Conservation (phyloP, 2,797 vertebrate genomes). For the Alcedo quadribrachys region DNA sequence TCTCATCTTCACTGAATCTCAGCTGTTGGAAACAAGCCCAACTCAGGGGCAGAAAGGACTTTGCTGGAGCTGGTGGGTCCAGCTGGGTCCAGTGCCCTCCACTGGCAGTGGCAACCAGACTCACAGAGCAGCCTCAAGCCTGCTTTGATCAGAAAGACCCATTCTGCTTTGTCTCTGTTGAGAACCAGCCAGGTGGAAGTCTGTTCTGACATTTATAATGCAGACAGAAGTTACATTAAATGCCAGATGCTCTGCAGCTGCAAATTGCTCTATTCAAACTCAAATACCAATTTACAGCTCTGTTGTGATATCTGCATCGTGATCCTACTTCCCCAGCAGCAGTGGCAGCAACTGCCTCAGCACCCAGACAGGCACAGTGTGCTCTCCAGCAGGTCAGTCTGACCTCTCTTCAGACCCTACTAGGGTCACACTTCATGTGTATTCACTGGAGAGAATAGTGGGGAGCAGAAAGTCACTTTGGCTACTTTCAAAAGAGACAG, state of each 20-base stretch:
- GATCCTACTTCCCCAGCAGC: background rate
- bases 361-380: background rate
- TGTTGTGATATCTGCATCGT: background rate
- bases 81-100: background rate
- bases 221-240: background rate
- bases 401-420: background rate
- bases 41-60: background rate
- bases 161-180: background rate
- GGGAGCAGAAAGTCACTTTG: background rate
- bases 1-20: background rate
- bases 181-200: background rate
- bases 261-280: background rate
- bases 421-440: accelerated
- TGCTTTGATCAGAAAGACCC: background rate
- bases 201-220: background rate
- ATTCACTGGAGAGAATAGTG: background rate
- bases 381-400: background rate
- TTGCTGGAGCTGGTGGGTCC: background rate
- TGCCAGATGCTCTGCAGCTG: background rate
- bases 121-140: background rate
- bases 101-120: background rate
- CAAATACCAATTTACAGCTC: background rate
- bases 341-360: background rate
- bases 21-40: background rate
- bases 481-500: background rate